Evolutionary conservation across 2,113 vertebrate species (phyloP).

Genomic region (Seriola aureovittata): DNA sequence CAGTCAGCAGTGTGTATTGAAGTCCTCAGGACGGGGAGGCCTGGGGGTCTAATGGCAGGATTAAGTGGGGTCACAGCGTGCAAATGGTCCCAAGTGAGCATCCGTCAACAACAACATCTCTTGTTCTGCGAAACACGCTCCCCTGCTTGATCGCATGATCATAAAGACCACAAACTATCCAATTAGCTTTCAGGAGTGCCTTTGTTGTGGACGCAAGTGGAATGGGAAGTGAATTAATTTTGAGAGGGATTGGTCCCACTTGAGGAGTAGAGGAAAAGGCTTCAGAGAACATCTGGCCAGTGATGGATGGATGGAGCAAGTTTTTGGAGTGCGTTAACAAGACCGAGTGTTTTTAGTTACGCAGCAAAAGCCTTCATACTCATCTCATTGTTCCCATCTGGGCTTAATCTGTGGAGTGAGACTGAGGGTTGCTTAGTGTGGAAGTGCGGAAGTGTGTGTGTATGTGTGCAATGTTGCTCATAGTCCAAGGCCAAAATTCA

Average conservation of each 20-base stretch:
- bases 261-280: conserved; percentile 61
- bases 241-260: conserved; percentile 64
- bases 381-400: conserved; percentile 83
- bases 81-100: conserved; percentile 64
- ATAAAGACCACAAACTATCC: conserved; percentile 62
- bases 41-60: conserved; percentile 65
- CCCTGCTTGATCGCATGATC: conserved; percentile 45
- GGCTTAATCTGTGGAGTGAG: conserved; percentile 73
- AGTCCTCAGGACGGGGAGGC: conserved; percentile 64
- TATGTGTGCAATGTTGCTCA: conserved; percentile 25
- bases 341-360: conserved; percentile 79
- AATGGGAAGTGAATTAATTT: conserved; percentile 77
- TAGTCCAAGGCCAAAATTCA: conserved; percentile 48
- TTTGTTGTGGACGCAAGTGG: conserved; percentile 76
- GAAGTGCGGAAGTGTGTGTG: conserved; percentile 10
- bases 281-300: conserved; percentile 78
- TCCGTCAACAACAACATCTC: conserved; percentile 66
- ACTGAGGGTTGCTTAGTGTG: conserved; percentile 42
- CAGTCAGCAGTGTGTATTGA: conserved; percentile 38
- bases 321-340: conserved; percentile 79
- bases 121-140: conserved; percentile 42
- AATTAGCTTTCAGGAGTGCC: conserved; percentile 71
- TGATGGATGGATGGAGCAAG: conserved; percentile 75
- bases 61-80: conserved; percentile 71
- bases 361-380: conserved; percentile 75